Evolutionary conservation across 2,113 vertebrate species (phyloP).

Genomic region (Rhegmatorhina hoffmannsi): DNA sequence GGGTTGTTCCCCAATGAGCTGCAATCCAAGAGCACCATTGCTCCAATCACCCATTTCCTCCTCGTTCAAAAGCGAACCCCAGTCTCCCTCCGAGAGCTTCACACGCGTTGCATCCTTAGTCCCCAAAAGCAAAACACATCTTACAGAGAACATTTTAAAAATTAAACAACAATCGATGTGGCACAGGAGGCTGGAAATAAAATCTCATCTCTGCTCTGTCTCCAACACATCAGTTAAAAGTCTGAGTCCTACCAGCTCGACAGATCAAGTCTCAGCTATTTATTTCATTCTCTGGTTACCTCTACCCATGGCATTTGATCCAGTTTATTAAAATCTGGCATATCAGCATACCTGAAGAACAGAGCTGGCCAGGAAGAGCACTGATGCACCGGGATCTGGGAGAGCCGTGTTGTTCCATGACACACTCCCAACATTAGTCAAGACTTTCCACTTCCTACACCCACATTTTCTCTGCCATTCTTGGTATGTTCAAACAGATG

Average conservation of each 20-base stretch:
- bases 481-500: neutral
- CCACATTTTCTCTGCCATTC: neutral
- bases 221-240: neutral
- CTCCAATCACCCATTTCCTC: neutral
- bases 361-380: neutral
- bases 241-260: neutral
- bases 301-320: neutral
- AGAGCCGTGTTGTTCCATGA: neutral
- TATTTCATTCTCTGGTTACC: neutral
- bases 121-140: neutral
- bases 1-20: neutral
- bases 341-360: conserved; percentile 5
- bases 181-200: neutral
- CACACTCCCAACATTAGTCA: neutral
- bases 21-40: neutral
- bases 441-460: neutral
- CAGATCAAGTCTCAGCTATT: neutral
- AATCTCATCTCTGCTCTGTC: neutral
- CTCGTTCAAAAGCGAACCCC: neutral
- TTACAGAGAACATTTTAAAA: neutral
- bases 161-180: neutral
- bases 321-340: neutral
- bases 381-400: neutral
- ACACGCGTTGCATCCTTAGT: fast-evolving
- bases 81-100: neutral